phyloP scores from a whole-genome alignment of 2,888 invertebrate species.

The Zygaena filipendulae region DNA sequence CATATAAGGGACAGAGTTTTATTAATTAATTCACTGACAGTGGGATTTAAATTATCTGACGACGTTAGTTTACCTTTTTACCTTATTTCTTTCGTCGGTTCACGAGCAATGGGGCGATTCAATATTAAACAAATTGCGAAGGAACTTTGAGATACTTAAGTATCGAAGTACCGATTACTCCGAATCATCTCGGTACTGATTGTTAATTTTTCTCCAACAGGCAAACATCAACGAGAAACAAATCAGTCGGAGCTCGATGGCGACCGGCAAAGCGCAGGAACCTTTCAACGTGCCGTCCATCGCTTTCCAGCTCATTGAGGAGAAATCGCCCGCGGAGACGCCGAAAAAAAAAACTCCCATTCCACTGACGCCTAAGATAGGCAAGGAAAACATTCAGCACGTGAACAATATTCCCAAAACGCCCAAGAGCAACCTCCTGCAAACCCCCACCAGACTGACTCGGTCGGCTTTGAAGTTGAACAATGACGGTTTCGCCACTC shows the following conservation, averaged over 20 bases:
- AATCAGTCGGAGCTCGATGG: constrained; percentile 66
- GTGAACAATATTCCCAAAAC: constrained; percentile 25
- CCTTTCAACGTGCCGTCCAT: constrained; percentile 19
- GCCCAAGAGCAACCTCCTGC: constrained; percentile 35
- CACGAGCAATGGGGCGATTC: no score
- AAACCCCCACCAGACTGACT: constrained; percentile 46
- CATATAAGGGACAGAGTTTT: no score
- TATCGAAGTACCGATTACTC: no score
- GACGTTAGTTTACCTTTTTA: no score
- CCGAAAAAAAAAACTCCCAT: constrained; percentile 41
- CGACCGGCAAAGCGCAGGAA: constrained; percentile 26
- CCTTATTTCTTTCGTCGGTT: no score
- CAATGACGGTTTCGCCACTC: constrained; percentile 49
- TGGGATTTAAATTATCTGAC: no score
- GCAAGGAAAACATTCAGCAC: constrained; percentile 46
- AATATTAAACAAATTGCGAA: no score
- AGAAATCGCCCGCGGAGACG: constrained; percentile 17
- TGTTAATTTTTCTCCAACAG: constrained; percentile 32
- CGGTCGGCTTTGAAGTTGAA: constrained; percentile 45
- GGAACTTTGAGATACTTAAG: no score
- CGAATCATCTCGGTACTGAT: no score
- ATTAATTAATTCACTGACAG: no score
- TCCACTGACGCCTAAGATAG: constrained; percentile 42
- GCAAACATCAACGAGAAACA: constrained; percentile 58
- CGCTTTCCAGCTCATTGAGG: constrained; percentile 24